A percentile compares a stretch with the other conserved stretches of the same genome.
Conservation (phyloP, 2,797 vertebrate genomes). For the Pipistrellus pygmaeus region DNA sequence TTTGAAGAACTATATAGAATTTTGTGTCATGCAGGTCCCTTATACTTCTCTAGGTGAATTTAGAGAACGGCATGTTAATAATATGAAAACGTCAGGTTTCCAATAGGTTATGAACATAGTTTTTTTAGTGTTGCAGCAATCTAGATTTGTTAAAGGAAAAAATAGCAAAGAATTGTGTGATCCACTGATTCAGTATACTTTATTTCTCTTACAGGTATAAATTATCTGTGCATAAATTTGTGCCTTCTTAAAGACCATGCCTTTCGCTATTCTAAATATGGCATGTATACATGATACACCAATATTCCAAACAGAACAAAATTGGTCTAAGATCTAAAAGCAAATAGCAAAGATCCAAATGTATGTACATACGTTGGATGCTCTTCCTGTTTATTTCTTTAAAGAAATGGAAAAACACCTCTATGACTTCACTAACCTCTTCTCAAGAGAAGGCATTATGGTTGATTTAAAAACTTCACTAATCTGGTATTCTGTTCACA, state of each 20-base stretch:
- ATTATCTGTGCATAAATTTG: not conserved
- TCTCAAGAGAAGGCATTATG: not conserved
- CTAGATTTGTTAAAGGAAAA: slow-evolving; percentile 26
- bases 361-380: not conserved
- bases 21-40: not conserved
- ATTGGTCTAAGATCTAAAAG: not conserved
- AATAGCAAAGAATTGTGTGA: not conserved
- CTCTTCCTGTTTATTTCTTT: not conserved
- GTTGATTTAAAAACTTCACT: not conserved
- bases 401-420: not conserved
- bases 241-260: not conserved
- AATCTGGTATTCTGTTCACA: not conserved
- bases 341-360: not conserved
- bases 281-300: not conserved
- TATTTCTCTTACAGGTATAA: not conserved
- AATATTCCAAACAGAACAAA: not conserved
- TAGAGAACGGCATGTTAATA: not conserved
- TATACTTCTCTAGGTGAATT: not conserved
- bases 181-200: not conserved
- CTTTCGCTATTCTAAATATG: not conserved
- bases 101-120: not conserved
- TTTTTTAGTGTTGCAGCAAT: not conserved
- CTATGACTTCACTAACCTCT: not conserved
- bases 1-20: not conserved
- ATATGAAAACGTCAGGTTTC: not conserved